phyloP scores from a whole-genome alignment of 2,797 vertebrate genomes.

The Acanthurus tractus region DNA sequence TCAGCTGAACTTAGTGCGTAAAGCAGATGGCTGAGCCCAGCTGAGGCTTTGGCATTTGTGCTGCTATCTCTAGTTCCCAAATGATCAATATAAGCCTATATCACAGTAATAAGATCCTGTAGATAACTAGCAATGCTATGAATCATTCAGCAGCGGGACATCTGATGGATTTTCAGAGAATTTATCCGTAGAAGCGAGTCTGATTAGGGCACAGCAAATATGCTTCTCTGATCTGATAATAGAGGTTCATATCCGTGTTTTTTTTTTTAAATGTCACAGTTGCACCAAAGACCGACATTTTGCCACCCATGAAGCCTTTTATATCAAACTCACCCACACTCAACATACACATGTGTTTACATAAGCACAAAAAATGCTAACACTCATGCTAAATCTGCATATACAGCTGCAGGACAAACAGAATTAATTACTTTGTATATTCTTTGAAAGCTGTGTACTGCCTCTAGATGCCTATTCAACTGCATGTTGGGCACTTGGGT shows the following conservation, averaged over 20 bases:
- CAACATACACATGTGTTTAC: not conserved
- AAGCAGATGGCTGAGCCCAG: constrained; percentile 37
- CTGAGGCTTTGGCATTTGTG: constrained; percentile 48
- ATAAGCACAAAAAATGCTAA: constrained; percentile 3
- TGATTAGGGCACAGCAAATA: constrained; percentile 15
- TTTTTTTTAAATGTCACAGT: constrained; percentile 14
- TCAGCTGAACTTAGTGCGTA: constrained; percentile 32
- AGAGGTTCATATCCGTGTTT: not conserved
- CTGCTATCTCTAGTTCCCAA: constrained; percentile 34
- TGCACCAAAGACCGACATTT: constrained; percentile 24
- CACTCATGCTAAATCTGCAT: too few species aligned
- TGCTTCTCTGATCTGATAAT: constrained; percentile 34
- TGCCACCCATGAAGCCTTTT: not conserved
- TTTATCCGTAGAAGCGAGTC: constrained; percentile 1
- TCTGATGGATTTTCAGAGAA: constrained; percentile 26
- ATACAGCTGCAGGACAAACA: constrained; percentile 28
- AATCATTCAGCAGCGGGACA: constrained; percentile 50
- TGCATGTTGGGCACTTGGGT: constrained; percentile 18
- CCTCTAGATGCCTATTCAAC: constrained; percentile 17
- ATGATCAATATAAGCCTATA: constrained; percentile 49
- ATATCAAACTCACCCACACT: constrained; percentile 3
- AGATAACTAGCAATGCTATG: constrained; percentile 21
- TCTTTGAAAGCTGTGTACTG: constrained; percentile 13
- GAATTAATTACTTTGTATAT: constrained; percentile 30
- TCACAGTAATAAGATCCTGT: constrained; percentile 43